Conservation (phyloP, 2,888 invertebrate species). For the Mylabris sibirica region DNA sequence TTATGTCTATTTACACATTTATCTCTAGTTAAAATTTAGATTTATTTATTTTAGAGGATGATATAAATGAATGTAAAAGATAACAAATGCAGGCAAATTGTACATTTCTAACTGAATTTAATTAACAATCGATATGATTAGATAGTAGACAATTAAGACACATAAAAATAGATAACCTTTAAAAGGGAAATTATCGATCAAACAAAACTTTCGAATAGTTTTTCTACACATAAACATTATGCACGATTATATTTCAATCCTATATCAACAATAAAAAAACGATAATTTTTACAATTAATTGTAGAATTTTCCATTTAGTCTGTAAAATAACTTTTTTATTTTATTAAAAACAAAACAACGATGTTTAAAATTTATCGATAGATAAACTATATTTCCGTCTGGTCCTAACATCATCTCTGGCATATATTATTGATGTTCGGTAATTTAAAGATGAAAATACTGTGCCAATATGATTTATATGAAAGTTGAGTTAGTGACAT, state of each 20-base stretch:
- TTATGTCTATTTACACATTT: slow-evolving; percentile 7
- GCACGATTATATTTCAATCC: neutral
- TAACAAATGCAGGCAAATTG: neutral
- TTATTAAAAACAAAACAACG: neutral
- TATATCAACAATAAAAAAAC: neutral
- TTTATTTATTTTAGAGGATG: slow-evolving; percentile 3
- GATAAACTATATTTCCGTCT: neutral
- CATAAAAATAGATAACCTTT: neutral
- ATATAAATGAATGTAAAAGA: neutral
- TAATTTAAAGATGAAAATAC: neutral
- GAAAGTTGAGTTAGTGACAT: neutral
- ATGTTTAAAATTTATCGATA: neutral
- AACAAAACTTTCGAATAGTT: neutral
- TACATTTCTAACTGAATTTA: neutral
- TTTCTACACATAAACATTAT: neutral
- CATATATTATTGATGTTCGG: neutral
- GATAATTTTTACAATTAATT: neutral
- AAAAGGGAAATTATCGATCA: neutral
- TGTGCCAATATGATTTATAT: neutral
- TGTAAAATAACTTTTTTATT: neutral
- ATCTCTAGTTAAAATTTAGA: slow-evolving; percentile 16
- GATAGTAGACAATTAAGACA: neutral
- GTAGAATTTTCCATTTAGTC: neutral
- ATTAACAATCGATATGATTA: neutral
- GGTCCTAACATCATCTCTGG: neutral